Conservation (phyloP, 2,113 vertebrate genomes). For the Elanus axillaris region DNA sequence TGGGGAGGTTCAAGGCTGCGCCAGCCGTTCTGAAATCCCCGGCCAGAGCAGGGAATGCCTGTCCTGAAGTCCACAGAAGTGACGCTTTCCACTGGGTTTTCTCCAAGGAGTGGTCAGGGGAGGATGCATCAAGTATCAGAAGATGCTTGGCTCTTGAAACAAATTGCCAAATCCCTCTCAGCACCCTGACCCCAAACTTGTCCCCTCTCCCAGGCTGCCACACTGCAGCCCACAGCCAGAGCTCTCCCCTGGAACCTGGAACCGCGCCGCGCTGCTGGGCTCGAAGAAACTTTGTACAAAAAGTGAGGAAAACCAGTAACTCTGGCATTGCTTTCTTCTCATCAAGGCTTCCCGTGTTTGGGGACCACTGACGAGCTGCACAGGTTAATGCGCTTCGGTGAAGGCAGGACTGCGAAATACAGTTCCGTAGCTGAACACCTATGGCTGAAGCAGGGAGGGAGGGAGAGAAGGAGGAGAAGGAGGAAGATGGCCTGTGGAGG, state of each 20-base stretch:
- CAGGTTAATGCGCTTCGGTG: background rate
- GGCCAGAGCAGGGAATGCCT: background rate
- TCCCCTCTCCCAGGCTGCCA: background rate
- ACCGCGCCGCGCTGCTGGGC: background rate
- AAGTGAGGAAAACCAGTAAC: background rate
- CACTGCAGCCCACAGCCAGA: background rate
- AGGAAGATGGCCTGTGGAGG: background rate
- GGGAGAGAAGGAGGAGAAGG: background rate
- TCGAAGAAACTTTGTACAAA: background rate
- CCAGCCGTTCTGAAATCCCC: background rate
- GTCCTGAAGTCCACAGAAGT: background rate
- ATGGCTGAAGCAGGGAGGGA: background rate
- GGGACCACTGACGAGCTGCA: background rate
- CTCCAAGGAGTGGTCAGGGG: background rate
- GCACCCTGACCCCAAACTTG: background rate
- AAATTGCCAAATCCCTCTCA: background rate
- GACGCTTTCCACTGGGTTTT: background rate
- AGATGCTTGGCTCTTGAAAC: background rate
- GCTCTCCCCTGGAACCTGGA: background rate
- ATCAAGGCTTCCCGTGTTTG: background rate
- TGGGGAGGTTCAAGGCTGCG: background rate
- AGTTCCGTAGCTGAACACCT: background rate
- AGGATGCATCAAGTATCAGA: background rate
- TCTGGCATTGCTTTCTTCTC: background rate
- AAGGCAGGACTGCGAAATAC: background rate